Conservation (phyloP, 2,888 invertebrate species). For the Dryobotodes eremita region DNA sequence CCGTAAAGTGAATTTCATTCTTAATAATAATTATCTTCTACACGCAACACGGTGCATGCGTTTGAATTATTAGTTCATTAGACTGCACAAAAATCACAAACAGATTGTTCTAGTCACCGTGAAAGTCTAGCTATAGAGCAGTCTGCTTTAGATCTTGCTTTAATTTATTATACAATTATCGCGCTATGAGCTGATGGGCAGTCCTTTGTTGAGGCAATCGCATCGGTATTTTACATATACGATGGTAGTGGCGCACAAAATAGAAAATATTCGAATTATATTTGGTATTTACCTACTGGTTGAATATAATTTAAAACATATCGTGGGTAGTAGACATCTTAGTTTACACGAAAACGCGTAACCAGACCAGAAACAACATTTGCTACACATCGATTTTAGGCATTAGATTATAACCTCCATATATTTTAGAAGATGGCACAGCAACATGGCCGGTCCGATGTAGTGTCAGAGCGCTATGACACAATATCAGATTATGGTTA, state of each 20-base stretch:
- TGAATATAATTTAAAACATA: not conserved
- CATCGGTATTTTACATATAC: not conserved
- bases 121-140: not conserved
- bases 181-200: not conserved
- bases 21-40: not conserved
- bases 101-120: not conserved
- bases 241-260: not conserved
- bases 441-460: slow-evolving; percentile 75
- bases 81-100: not conserved
- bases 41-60: not conserved
- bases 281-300: not conserved
- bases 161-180: not conserved
- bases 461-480: slow-evolving; percentile 72
- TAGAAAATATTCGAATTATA: not conserved
- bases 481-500: not conserved
- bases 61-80: not conserved
- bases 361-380: slow-evolving; percentile 70
- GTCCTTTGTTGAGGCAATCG: not conserved
- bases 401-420: not conserved
- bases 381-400: slow-evolving; percentile 62
- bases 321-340: slow-evolving; percentile 54
- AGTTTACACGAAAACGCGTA: slow-evolving; percentile 69
- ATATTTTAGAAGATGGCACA: slow-evolving; percentile 4
- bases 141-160: not conserved
- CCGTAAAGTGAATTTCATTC: not conserved